A percentile compares a stretch with the other conserved stretches of the same genome.
Conservation (phyloP, 2,888 invertebrate genomes). For the Plagodis dolabraria region DNA sequence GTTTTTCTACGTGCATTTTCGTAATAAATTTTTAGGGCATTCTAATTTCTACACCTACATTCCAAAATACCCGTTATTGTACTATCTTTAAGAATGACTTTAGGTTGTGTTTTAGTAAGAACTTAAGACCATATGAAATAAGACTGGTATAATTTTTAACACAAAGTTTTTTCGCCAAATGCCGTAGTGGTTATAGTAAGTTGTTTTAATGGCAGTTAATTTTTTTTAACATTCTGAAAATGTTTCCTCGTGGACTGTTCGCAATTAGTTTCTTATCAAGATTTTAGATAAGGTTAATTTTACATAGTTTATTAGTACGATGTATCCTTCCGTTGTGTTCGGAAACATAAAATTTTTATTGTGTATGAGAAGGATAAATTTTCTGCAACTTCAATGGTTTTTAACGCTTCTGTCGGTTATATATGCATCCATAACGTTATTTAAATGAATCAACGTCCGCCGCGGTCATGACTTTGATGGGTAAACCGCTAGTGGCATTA, state of each 20-base stretch:
- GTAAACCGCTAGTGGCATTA: no score
- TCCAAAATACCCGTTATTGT: conserved; percentile 22
- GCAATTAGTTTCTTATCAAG: conserved; percentile 78
- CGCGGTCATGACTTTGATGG: no score
- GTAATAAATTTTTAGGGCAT: conserved; percentile 61
- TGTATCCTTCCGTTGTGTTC: conserved; percentile 63
- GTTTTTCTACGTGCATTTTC: conserved; percentile 73
- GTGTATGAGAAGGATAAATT: conserved; percentile 33
- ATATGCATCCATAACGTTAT: no score
- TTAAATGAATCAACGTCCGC: no score
- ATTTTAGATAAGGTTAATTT: conserved; percentile 70
- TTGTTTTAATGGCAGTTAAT: conserved; percentile 65
- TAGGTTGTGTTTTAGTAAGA: conserved; percentile 10
- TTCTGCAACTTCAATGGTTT: conserved; percentile 4
- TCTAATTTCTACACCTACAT: conserved; percentile 49
- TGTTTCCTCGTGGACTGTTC: conserved; percentile 66
- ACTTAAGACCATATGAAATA: conserved; percentile 41
- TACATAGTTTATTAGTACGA: conserved; percentile 64
- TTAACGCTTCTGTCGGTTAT: background rate
- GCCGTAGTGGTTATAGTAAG: conserved; percentile 69
- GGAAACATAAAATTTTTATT: conserved; percentile 47
- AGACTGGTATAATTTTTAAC: conserved; percentile 69
- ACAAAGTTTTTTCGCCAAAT: conserved; percentile 69
- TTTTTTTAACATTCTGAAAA: conserved; percentile 68
- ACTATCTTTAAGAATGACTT: conserved; percentile 20